Evolutionary conservation across 1,140 invertebrate genomes (phyloP), one percentile per base, ranked within the genome.

Genomic region (Drosophila simulans): DNA sequence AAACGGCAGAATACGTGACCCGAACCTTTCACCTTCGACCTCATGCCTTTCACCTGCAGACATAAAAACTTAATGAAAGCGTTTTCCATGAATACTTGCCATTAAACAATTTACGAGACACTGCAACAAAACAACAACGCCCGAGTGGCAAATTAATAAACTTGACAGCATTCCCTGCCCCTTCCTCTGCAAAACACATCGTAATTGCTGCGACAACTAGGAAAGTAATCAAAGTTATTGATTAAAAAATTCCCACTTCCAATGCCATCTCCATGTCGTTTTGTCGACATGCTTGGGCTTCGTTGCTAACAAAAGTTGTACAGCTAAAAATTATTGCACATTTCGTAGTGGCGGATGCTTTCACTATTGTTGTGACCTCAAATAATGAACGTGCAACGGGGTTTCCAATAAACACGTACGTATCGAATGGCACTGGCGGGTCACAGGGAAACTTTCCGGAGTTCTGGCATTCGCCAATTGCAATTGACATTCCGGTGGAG

Each of bases 61-160:
- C 72, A 80, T 84, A 85, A 84, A 84, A 85, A 65, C 72, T 63
- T 85, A 80, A 84, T 85, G 81, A 83, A 83, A 83, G 64, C 59
- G 62, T 70, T 78, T 83, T 48, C 55, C 80, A 65, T 75, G 79
- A 62, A 79, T 69, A 80, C 75, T 58, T 43, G 39, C 55, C 60
- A 49, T 84, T 80, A 76, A 59, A 59, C 35, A 45, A 76, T 79
- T 75, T 62, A 71, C 42, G 69, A 57, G 59, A 58, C 40, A 78
- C 53, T 45, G 53, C 34, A 57, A 64, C 59, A 51, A n/a, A 15
- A 10, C 42, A 40, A 5, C n/a, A 11, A 20, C 60, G 27, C 25
- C 43, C 56, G 58, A 60, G 31, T 40, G 17, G 45, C 31, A 74
- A 77, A 78, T 81, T 81, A 81, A 78, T 81, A 85, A 81, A 78